Base-by-base conservation (phyloP, 2,888 invertebrate species). In the Nomada ferruginata region DNA sequence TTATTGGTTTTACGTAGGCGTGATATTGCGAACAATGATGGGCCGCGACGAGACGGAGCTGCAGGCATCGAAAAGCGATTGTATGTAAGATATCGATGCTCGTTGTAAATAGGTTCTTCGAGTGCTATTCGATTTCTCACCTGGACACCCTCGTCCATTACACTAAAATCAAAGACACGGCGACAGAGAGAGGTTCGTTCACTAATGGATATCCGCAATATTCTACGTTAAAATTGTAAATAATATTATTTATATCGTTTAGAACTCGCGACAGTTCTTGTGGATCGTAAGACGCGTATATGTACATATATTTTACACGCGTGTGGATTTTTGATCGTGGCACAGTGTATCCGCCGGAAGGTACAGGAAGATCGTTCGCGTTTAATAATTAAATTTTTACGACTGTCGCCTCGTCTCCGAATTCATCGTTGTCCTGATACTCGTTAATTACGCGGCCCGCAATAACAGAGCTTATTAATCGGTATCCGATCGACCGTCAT, bases 271-370 rank as follows among this genome's bases (percentile, higher is more conserved):
- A 55, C 50, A 65, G 52, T 78, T 74, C 57, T 26, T 23, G 42
- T n/a, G 57, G 26, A 11, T 76, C 52, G 42, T 76, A 69, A 76
- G 36, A 63, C 23, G 15, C 47, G 47, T 15, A 15, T 47, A 47
- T 47, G 26, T 69, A 42, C 63, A 79, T 64, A 69, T 69, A 76
- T 69, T 63, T 76, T 76, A 57, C 44, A 68, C 26, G 57, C 36
- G 36, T 36, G 36, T 7, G 36, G 36, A 36, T 7, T 7, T 36
- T 36, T 42, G 68, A 26, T 52, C 42, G 26, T 10, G 47, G 15
- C 3, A 3, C 47, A 47, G 3, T 15, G 47, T 47, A 68, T 61
- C n/a, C 36, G 23, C 20, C 36, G 26, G 11, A 47, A 36, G 44
- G 36, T 36, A 60, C 23, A 4, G 23, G n/a, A 42, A 55, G 44